Percentiles rank a stretch among this genome's conserved stretches.
Conservation (phyloP, 2,797 vertebrate genomes). For the Acanthurus tractus region DNA sequence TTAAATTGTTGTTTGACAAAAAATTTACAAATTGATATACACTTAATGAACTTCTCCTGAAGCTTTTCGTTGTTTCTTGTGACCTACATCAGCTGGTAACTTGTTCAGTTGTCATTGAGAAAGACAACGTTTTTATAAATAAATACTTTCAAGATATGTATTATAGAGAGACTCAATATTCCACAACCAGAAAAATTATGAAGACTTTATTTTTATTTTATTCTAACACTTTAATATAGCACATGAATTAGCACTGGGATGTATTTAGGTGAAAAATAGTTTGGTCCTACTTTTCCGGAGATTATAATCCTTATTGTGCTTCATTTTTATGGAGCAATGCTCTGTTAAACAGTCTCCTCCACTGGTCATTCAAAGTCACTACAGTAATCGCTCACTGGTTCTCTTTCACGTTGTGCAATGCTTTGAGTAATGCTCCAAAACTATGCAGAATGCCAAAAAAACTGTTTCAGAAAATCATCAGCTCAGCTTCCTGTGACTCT, state of each 20-base stretch:
- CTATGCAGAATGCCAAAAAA: background rate
- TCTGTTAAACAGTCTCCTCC: constrained; percentile 12
- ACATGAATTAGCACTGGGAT: background rate
- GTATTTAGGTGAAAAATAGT: no score
- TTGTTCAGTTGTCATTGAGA: background rate
- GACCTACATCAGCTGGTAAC: background rate
- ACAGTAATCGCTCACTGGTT: background rate
- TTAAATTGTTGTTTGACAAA: background rate
- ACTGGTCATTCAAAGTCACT: constrained; percentile 14
- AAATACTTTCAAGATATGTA: background rate
- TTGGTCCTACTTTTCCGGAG: background rate
- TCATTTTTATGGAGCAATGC: background rate
- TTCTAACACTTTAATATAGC: no score
- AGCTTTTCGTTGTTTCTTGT: no score
- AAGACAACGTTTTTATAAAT: background rate
- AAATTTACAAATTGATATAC: background rate
- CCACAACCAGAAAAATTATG: background rate
- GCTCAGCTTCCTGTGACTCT: background rate
- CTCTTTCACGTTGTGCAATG: no score
- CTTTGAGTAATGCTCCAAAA: no score
- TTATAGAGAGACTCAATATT: background rate
- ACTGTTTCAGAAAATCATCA: no score
- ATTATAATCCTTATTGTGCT: background rate
- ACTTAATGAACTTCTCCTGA: no score
- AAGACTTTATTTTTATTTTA: background rate